Evolutionary conservation across 2,113 vertebrate genomes (phyloP).

Genomic region (Tragelaphus buxtoni): DNA sequence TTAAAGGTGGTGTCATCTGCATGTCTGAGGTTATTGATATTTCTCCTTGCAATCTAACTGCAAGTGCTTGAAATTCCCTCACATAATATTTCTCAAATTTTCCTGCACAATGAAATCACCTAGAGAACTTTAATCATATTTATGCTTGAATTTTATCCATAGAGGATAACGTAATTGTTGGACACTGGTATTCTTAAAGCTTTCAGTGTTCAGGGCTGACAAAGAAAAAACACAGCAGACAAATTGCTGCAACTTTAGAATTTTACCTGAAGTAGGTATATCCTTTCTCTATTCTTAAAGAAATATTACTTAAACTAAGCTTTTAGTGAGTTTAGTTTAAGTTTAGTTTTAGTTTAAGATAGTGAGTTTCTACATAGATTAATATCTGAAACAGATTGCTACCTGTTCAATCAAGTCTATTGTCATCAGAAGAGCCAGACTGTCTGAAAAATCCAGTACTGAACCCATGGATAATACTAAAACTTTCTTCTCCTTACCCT

Average conservation of each 20-base stretch:
- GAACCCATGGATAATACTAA: not conserved
- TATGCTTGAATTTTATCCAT: not conserved
- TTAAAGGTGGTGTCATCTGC: not conserved
- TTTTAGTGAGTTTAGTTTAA: not conserved
- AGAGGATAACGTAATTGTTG: not conserved
- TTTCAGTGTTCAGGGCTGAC: rapidly evolving
- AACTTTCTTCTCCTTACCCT: not conserved
- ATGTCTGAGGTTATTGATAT: not conserved
- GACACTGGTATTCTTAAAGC: not conserved
- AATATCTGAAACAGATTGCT: not conserved
- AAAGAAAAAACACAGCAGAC: not conserved
- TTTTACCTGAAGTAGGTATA: not conserved
- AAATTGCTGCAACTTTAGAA: not conserved
- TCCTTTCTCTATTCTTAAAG: not conserved
- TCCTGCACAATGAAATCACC: not conserved
- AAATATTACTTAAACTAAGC: not conserved
- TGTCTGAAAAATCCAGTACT: not conserved
- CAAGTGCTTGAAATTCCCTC: not conserved
- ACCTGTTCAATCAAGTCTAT: not conserved
- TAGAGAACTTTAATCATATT: not conserved
- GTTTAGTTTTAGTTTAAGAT: too few species aligned
- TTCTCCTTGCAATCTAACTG: not conserved
- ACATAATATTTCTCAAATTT: not conserved
- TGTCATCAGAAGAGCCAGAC: not conserved
- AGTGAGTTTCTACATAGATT: not conserved